Conservation (phyloP, 2,113 vertebrate species). For the Cochlearius cochlearius region DNA sequence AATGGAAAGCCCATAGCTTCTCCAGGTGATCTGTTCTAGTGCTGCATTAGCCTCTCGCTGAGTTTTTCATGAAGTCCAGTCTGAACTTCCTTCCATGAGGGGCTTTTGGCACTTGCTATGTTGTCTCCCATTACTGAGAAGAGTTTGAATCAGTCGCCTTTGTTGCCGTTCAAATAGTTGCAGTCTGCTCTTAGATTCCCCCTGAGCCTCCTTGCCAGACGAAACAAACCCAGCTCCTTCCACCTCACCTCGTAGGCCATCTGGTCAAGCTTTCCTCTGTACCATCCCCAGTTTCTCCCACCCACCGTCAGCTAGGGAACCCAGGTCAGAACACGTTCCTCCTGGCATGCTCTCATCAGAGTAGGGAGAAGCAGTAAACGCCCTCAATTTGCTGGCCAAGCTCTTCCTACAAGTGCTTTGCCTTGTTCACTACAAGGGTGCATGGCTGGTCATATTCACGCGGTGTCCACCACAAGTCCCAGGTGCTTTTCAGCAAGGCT, state of each 20-base stretch:
- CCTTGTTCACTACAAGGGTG: background rate
- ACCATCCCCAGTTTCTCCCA: background rate
- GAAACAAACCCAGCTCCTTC: background rate
- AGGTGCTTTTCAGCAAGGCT: background rate
- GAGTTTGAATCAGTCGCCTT: background rate
- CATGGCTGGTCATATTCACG: background rate
- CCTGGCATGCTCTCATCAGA: background rate
- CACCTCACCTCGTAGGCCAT: background rate
- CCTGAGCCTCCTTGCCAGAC: background rate
- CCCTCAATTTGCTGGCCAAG: background rate
- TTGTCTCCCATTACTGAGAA: background rate
- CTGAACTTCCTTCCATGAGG: background rate
- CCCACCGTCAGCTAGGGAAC: background rate
- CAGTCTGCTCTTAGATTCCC: background rate
- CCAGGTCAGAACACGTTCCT: background rate
- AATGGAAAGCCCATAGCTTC: background rate
- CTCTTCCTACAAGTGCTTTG: background rate
- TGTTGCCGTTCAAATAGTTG: background rate
- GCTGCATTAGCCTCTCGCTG: background rate
- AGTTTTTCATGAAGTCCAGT: background rate
- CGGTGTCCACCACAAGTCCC: too few species aligned
- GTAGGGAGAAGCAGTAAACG: background rate
- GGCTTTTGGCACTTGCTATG: background rate
- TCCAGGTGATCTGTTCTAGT: background rate
- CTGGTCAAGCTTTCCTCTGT: background rate